phyloP scores from a whole-genome alignment of 2,888 invertebrate genomes.

The Alviniconcha strummeri region DNA sequence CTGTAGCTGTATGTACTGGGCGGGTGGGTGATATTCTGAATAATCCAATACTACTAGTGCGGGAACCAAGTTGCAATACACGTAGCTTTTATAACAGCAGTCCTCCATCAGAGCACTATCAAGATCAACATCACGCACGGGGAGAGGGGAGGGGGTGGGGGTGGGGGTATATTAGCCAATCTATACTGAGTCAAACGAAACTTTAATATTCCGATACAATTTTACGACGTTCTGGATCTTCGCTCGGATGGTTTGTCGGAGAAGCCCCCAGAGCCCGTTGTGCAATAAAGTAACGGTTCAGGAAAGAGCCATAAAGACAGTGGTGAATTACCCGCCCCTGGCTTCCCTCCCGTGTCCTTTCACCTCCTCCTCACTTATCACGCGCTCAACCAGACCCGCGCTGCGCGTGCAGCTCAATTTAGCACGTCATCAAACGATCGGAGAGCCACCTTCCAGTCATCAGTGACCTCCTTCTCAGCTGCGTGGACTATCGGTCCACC shows the following conservation, averaged over 20 bases:
- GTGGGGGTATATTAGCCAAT: too few species aligned
- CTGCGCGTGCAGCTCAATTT: constrained; percentile 9
- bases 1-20: too few species aligned
- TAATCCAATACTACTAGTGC: too few species aligned
- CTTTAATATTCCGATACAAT: neutral
- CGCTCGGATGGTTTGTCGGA: neutral
- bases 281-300: constrained; percentile 2
- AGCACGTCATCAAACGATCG: constrained; percentile 12
- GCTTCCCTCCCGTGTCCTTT: neutral
- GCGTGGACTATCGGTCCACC: too few species aligned
- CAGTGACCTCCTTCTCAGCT: neutral
- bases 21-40: too few species aligned
- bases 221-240: neutral
- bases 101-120: too few species aligned
- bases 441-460: neutral
- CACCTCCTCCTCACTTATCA: constrained; percentile 10
- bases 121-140: too few species aligned
- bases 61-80: too few species aligned
- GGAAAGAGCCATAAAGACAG: neutral
- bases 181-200: neutral
- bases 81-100: too few species aligned
- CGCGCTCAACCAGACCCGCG: neutral
- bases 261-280: neutral
- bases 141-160: too few species aligned
- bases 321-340: neutral